A percentile compares a stretch with the other conserved stretches of the same genome.
These are phyloP conservation scores for Limosa lapponica DNA, from an alignment of 2,797 vertebrate genomes.

Conservation along the genomic window DNA sequence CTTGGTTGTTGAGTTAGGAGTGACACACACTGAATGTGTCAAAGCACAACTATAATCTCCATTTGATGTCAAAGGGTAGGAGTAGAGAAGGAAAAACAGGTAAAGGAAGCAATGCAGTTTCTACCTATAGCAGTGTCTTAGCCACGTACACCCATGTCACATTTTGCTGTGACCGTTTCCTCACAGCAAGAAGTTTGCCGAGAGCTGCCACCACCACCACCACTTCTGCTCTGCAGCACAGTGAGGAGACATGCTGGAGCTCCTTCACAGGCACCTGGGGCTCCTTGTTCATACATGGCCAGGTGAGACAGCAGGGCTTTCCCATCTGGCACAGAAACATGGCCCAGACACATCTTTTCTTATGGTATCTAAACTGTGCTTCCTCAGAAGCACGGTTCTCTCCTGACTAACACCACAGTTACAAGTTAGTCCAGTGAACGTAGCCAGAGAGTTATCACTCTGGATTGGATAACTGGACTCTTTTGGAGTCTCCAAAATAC, in stretches of 20 bases:
- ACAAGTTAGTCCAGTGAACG: background rate
- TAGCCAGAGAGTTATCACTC: background rate
- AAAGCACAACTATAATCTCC: background rate
- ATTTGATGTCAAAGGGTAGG: background rate
- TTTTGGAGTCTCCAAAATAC: background rate
- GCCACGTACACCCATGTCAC: background rate
- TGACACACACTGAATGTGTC: background rate
- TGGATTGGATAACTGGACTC: no score
- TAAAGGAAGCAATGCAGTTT: background rate
- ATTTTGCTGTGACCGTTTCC: background rate
- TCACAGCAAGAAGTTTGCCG: background rate
- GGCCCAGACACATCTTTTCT: background rate
- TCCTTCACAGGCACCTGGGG: background rate
- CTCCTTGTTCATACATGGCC: background rate
- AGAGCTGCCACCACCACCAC: background rate
- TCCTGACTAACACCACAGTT: background rate
- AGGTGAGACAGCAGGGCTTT: background rate
- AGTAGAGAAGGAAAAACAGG: background rate
- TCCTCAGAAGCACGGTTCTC: background rate
- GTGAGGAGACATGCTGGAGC: rapidly evolving
- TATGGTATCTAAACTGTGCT: background rate
- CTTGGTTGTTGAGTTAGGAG: background rate
- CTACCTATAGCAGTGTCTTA: background rate
- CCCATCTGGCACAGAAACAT: background rate
- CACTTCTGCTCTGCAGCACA: background rate